Base-by-base conservation (phyloP, 2,113 vertebrate species). In the Caretta caretta region DNA sequence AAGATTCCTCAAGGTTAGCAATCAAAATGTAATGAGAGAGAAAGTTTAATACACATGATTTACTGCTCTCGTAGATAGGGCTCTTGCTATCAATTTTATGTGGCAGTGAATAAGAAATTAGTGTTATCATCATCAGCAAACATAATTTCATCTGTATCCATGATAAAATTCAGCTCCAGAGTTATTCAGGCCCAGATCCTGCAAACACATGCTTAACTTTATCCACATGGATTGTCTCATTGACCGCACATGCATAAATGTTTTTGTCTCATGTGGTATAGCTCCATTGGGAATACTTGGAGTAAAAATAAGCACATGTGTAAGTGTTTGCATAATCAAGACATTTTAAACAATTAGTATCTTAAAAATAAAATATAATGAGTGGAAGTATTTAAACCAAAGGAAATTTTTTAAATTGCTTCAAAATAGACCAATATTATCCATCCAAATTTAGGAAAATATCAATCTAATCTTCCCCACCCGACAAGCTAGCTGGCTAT, bases 21-120 rank as follows among this genome's bases (percentile, higher is more conserved):
- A 97, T 90, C 89, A 94, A 96, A 97, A 95, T 50, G 50, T 88
- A 95, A 89, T 95, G 31, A 93, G 95, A 95, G 83, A 85, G 86
- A 19, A 94, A 95, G 6, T 94, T 97, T 87, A 95, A 97, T 96
- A 94, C 87, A 93, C 94, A 93, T 91, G 93, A 95, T 87, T 92
- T 75, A 96, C 42, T 90, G 94, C 75, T 96, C 94, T 97, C 91
- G 83, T 59, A 94, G 96, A 79, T 86, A 93, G 92, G 81, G 86
- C 83, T 97, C 89, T 76, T 92, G 87, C 90, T 97, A 91, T 94
- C 92, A 94, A 81, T 96, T 93, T 92, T 97, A 42, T 80, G 65
- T 79, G 57, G 81, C 81, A 95, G 80, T 84, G 92, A 94, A 86
- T 88, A 95, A 92, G 24, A 31, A 91, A 97, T 95, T 94, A 97